Conservation (phyloP, 2,797 vertebrate genomes). For the Parauchenoglanis punctatus region DNA sequence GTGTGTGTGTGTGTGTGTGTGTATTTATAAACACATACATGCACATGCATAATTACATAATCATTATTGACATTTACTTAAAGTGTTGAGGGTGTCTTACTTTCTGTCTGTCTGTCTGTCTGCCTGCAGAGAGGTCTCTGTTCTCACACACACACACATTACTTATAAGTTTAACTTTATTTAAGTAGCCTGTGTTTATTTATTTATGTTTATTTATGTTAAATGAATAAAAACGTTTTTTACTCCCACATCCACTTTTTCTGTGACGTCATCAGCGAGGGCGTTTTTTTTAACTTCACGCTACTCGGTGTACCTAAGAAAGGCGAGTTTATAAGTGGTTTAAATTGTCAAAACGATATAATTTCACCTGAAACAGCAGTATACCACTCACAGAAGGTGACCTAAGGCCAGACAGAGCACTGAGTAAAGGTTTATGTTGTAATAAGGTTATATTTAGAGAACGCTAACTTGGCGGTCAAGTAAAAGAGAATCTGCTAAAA, state of each 20-base stretch:
- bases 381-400: not conserved
- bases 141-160: not conserved
- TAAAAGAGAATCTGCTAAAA: too few species aligned
- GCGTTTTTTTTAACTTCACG: not conserved
- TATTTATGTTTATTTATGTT: too few species aligned
- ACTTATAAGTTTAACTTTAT: not conserved
- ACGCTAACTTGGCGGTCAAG: too few species aligned
- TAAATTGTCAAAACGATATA: not conserved
- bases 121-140: not conserved
- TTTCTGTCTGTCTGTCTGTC: not conserved
- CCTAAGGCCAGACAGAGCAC: too few species aligned
- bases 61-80: not conserved
- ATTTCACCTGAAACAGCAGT: not conserved
- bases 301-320: too few species aligned
- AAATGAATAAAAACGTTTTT: not conserved
- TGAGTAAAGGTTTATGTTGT: not conserved
- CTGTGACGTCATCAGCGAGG: not conserved
- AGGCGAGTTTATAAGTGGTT: not conserved
- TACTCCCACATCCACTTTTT: not conserved
- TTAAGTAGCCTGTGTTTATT: not conserved
- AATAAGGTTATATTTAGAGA: not conserved
- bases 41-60: constrained; percentile 1
- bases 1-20: constrained; percentile 45
- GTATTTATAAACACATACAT: constrained; percentile 61
- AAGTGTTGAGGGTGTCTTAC: not conserved